These are phyloP conservation scores for Drosophila siamana DNA, from an alignment of 2,888 invertebrate species.

Conservation along the genomic window DNA sequence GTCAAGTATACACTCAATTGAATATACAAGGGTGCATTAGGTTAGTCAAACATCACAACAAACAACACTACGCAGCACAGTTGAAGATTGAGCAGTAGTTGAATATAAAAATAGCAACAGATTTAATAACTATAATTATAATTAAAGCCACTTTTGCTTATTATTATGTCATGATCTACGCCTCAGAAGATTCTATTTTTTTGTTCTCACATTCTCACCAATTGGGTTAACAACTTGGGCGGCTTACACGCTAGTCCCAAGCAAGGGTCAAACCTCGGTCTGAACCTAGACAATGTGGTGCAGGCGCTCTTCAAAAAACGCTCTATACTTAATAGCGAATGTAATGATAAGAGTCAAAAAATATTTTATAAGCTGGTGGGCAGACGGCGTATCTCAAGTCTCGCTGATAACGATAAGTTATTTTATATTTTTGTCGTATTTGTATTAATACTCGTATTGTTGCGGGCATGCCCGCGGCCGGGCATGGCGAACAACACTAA, in stretches of 20 bases:
- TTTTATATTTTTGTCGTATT: conserved; percentile 31
- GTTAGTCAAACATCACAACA: conserved; percentile 15
- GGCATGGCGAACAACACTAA: background rate
- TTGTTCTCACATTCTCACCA: conserved; percentile 1
- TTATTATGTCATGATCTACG: conserved; percentile 11
- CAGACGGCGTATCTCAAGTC: conserved; percentile 54
- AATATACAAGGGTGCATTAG: conserved; percentile 22
- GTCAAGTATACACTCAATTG: conserved; percentile 14
- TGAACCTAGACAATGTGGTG: background rate
- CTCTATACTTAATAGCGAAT: conserved; percentile 11
- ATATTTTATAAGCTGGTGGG: conserved; percentile 40
- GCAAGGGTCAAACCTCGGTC: background rate
- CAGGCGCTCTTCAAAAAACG: background rate
- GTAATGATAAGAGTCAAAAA: conserved; percentile 50
- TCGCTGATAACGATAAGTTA: conserved; percentile 62
- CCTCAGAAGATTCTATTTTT: background rate
- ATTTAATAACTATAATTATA: conserved; percentile 29
- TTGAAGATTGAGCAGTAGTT: background rate
- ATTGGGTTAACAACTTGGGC: conserved; percentile 25
- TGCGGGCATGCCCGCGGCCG: conserved; percentile 31
- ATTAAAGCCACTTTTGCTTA: background rate
- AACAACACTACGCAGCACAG: conserved; percentile 11
- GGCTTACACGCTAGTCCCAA: conserved; percentile 37
- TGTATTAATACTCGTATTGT: conserved; percentile 18
- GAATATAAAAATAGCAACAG: conserved; percentile 11